phyloP scores from a whole-genome alignment of 2,888 invertebrate species.

The Dromius quadrimaculatus region DNA sequence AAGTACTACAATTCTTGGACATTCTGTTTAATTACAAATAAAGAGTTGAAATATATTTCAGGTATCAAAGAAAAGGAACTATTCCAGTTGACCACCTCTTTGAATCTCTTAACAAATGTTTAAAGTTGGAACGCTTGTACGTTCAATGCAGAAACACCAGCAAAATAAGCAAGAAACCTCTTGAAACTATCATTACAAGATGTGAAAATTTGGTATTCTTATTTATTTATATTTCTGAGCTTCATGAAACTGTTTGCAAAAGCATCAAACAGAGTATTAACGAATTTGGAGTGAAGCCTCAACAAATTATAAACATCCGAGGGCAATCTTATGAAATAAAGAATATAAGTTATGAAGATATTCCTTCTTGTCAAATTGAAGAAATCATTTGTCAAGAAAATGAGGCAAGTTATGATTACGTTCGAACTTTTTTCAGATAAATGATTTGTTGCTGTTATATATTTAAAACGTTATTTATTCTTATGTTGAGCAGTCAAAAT shows the following conservation, averaged over 20 bases:
- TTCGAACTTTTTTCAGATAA: conserved; percentile 16
- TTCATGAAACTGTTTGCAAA: conserved; percentile 37
- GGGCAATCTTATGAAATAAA: conserved; percentile 21
- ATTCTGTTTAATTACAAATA: neutral
- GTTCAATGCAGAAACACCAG: conserved; percentile 15
- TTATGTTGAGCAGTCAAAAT: no score
- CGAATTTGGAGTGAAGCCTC: conserved; percentile 7
- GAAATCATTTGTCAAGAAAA: conserved; percentile 36
- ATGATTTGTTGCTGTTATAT: neutral
- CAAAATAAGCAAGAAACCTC: conserved; percentile 24
- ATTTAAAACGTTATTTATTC: no score
- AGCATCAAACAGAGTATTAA: conserved; percentile 30
- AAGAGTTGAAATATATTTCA: neutral
- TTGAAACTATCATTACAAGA: conserved; percentile 25
- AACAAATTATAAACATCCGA: conserved; percentile 16
- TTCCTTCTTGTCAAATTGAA: conserved; percentile 20
- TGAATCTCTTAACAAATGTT: conserved; percentile 13
- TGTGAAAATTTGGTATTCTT: conserved; percentile 40
- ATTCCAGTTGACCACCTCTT: conserved; percentile 28
- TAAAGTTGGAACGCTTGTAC: conserved; percentile 30
- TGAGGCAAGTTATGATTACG: conserved; percentile 26
- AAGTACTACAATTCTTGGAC: no score
- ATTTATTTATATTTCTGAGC: conserved; percentile 31
- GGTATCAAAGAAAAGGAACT: conserved; percentile 39
- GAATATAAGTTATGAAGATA: conserved; percentile 39